phyloP scores from a whole-genome alignment of 1,140 invertebrate species.

The Dendroctonus valens region DNA sequence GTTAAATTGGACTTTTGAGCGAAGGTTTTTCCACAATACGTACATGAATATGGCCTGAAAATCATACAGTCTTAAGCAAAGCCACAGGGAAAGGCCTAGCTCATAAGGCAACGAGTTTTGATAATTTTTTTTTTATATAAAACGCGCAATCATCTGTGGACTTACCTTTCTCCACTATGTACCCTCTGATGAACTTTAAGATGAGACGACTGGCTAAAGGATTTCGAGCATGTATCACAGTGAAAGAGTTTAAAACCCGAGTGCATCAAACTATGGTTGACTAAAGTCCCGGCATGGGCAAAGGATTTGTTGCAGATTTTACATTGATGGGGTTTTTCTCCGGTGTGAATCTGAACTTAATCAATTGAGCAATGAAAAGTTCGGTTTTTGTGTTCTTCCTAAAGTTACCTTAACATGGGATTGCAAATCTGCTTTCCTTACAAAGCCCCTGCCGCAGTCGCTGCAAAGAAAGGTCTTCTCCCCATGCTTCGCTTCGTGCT shows the following conservation, averaged over 20 bases:
- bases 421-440: conserved; percentile 32
- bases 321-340: conserved; percentile 72
- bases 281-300: conserved; percentile 57
- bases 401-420: conserved; percentile 33
- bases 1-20: conserved; percentile 48
- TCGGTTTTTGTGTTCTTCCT: not conserved
- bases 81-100: too few relatives aligned
- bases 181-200: conserved; percentile 64
- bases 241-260: conserved; percentile 69
- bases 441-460: conserved; percentile 39
- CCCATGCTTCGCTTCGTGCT: conserved; percentile 37
- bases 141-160: not conserved
- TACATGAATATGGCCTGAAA: conserved; percentile 31
- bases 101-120: too few relatives aligned
- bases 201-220: conserved; percentile 68
- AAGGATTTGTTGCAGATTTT: conserved; percentile 70
- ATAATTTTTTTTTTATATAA: not conserved
- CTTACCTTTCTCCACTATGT: conserved; percentile 57
- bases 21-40: conserved; percentile 38
- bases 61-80: not conserved
- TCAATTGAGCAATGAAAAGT: not conserved
- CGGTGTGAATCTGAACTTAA: conserved; percentile 51
- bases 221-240: conserved; percentile 70
- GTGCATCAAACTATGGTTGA: conserved; percentile 67
- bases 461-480: conserved; percentile 45